phyloP scores from a whole-genome alignment of 1,140 invertebrate genomes.

The Scaptomyza montana region DNA sequence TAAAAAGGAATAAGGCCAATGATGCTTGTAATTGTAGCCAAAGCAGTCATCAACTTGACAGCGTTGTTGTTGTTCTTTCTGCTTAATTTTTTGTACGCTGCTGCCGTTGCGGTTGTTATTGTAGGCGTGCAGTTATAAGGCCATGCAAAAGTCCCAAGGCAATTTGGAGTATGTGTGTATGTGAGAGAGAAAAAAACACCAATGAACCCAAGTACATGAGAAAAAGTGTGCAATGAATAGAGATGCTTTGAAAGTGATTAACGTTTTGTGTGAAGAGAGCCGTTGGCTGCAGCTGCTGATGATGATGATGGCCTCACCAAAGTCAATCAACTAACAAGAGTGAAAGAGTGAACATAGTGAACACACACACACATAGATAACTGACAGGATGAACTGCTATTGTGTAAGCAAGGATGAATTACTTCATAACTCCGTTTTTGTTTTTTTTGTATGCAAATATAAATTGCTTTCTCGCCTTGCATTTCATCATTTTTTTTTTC shows the following conservation, averaged over 20 bases:
- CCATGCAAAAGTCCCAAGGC: conserved; percentile 57
- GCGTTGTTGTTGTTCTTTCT: conserved; percentile 31
- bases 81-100: conserved; percentile 8
- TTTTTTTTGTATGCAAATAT: conserved; percentile 12
- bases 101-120: no score
- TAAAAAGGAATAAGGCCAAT: conserved; percentile 74
- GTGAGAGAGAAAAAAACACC: conserved; percentile 12
- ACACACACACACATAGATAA: no score
- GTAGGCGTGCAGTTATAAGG: conserved; percentile 36
- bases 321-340: conserved; percentile 40
- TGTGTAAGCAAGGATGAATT: neutral
- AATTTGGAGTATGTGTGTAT: conserved; percentile 26
- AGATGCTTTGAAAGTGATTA: conserved; percentile 66
- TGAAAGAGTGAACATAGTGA: neutral
- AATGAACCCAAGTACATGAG: conserved; percentile 19
- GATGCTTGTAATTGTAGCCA: conserved; percentile 77
- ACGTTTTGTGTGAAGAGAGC: conserved; percentile 55
- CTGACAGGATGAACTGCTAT: neutral
- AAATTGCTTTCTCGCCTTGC: conserved; percentile 10
- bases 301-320: conserved; percentile 10
- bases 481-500: neutral
- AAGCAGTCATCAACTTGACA: conserved; percentile 49
- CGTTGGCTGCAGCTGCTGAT: conserved; percentile 16
- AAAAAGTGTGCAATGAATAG: conserved; percentile 39
- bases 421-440: neutral